phyloP scores from a whole-genome alignment of 2,113 vertebrate species.

The Brachirus orientalis region DNA sequence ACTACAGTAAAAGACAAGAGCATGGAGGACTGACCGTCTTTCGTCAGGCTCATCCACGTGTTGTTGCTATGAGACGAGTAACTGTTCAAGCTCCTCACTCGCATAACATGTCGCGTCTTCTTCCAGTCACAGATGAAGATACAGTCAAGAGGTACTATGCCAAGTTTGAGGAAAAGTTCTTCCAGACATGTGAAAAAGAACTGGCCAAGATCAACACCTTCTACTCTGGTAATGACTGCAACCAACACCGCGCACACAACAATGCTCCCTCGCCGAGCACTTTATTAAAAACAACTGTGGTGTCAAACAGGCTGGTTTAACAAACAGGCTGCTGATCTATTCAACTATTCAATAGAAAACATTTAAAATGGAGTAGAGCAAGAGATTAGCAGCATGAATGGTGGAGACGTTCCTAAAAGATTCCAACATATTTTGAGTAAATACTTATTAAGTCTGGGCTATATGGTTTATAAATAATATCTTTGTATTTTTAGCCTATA shows the following conservation, averaged over 20 bases:
- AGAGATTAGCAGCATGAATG: too few relatives aligned
- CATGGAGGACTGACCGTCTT: neutral
- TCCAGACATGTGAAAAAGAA: conserved; percentile 98
- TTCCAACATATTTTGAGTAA: too few relatives aligned
- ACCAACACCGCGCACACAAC: neutral
- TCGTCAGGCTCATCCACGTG: neutral
- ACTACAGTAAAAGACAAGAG: too few relatives aligned
- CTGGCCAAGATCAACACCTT: conserved; percentile 99
- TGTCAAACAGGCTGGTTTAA: neutral
- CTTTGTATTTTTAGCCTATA: too few relatives aligned
- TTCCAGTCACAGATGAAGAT: conserved; percentile 94
- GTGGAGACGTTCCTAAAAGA: too few relatives aligned
- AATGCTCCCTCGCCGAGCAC: neutral
- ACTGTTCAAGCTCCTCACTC: neutral
- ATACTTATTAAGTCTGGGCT: too few relatives aligned
- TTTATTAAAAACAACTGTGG: neutral
- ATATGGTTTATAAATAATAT: too few relatives aligned
- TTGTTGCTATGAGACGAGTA: neutral
- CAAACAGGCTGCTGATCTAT: too few relatives aligned
- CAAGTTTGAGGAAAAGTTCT: conserved; percentile 99
- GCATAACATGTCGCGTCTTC: neutral
- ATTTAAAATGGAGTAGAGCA: too few relatives aligned
- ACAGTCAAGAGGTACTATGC: conserved; percentile 97
- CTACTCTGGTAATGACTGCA: conserved; percentile 91
- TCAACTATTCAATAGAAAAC: too few relatives aligned